phyloP scores from a whole-genome alignment of 1,140 invertebrate genomes.

The Trichogramma pretiosum region DNA sequence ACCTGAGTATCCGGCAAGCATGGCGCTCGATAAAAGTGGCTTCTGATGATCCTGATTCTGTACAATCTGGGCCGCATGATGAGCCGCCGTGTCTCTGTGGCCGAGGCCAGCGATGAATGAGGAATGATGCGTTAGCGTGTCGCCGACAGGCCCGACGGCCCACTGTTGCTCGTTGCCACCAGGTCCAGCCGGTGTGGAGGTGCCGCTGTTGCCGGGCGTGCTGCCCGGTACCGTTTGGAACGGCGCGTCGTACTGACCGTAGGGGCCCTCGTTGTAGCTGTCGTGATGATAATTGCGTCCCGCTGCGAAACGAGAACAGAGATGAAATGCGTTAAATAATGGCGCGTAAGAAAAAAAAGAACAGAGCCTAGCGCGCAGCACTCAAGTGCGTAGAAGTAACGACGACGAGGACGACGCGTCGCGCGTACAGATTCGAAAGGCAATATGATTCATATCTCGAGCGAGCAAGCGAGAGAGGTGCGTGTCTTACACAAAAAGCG shows the following conservation, averaged over 20 bases:
- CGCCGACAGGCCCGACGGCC: slow-evolving; percentile 36
- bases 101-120: slow-evolving; percentile 51
- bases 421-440: too few species aligned
- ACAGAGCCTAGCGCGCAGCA: too few species aligned
- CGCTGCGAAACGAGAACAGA: too few species aligned
- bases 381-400: too few species aligned
- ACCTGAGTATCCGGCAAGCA: slow-evolving; percentile 63
- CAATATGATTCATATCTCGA: too few species aligned
- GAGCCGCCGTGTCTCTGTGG: slow-evolving; percentile 41
- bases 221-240: slow-evolving; percentile 75
- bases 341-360: too few species aligned
- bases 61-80: slow-evolving; percentile 41
- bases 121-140: slow-evolving; percentile 54
- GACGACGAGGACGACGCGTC: too few species aligned
- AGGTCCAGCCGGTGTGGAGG: too few species aligned
- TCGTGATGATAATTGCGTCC: slow-evolving; percentile 59
- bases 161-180: slow-evolving; percentile 43
- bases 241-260: slow-evolving; percentile 61
- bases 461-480: too few species aligned
- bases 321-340: too few species aligned
- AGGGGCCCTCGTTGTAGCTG: slow-evolving; percentile 53
- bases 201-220: slow-evolving; percentile 48
- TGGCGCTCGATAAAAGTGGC: slow-evolving; percentile 63
- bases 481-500: too few species aligned
- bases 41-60: slow-evolving; percentile 54